phyloP scores from a whole-genome alignment of 2,888 invertebrate genomes.

The Drosophila buzzatii region DNA sequence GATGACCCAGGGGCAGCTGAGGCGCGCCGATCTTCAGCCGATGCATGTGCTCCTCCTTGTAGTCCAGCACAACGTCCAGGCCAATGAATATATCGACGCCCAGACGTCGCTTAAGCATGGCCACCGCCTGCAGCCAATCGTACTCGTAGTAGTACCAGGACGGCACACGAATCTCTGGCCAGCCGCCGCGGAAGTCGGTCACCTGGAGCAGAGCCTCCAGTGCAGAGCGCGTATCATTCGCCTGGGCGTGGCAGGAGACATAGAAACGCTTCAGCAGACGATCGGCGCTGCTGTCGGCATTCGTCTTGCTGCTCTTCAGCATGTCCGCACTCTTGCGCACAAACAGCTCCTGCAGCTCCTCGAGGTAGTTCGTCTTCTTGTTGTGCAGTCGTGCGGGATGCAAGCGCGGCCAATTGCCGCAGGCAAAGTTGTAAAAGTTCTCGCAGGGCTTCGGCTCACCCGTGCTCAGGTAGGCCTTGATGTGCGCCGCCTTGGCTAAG shows the following conservation, averaged over 20 bases:
- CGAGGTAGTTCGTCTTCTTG: conserved; percentile 73
- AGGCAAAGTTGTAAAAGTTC: conserved; percentile 83
- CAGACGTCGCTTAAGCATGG: conserved; percentile 71
- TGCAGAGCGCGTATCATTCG: conserved; percentile 54
- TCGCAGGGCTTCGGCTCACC: conserved; percentile 62
- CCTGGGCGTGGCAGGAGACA: conserved; percentile 70
- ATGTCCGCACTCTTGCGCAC: conserved; percentile 80
- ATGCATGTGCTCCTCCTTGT: conserved; percentile 73
- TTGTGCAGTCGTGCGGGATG: conserved; percentile 67
- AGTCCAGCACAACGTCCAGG: conserved; percentile 79
- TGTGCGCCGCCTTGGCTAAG: conserved; percentile 80
- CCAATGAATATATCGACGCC: conserved; percentile 83
- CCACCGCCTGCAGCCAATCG: conserved; percentile 81
- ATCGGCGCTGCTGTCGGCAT: conserved; percentile 72
- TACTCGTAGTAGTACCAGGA: conserved; percentile 81
- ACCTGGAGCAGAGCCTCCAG: conserved; percentile 66
- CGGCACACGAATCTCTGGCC: conserved; percentile 75
- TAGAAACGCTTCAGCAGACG: conserved; percentile 77
- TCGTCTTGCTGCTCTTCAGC: conserved; percentile 52
- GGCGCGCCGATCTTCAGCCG: conserved; percentile 83
- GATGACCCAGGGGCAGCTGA: conserved; percentile 58
- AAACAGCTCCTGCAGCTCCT: conserved; percentile 77
- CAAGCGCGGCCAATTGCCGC: conserved; percentile 80
- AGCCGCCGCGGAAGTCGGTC: conserved; percentile 79
- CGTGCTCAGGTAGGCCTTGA: conserved; percentile 76